Percentiles rank a stretch among this genome's conserved stretches.
phyloP scores from a whole-genome alignment of 1,140 invertebrate genomes.

The Branchinecta lynchi region DNA sequence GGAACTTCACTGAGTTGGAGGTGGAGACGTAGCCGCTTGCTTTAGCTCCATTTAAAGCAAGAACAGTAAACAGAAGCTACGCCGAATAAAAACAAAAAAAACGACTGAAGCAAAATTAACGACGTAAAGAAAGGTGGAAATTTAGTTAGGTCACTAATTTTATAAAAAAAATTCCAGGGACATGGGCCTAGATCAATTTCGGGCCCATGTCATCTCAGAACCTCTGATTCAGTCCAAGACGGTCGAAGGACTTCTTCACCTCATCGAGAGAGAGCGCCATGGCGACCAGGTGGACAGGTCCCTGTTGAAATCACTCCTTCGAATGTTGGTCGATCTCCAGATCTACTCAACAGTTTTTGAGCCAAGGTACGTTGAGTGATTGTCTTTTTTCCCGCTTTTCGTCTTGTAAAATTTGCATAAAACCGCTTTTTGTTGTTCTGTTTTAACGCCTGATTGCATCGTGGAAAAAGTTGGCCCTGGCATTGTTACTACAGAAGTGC shows the following conservation, averaged over 20 bases:
- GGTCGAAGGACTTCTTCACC: constrained; percentile 80
- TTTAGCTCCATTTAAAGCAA: too few species aligned
- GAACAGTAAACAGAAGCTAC: too few species aligned
- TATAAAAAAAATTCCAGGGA: constrained; percentile 49
- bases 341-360: constrained; percentile 94
- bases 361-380: constrained; percentile 43
- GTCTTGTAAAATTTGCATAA: too few species aligned
- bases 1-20: too few species aligned
- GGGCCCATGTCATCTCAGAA: constrained; percentile 80
- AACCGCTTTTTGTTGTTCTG: too few species aligned
- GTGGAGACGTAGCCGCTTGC: too few species aligned
- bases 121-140: too few species aligned
- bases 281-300: constrained; percentile 87
- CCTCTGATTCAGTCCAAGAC: constrained; percentile 75
- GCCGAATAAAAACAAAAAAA: background rate
- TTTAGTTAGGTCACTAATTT: constrained; percentile 8
- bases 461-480: too few species aligned
- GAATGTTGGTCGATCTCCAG: constrained; percentile 94
- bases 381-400: too few species aligned
- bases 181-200: constrained; percentile 89
- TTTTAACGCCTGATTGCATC: too few species aligned
- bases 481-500: too few species aligned
- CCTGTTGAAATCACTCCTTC: constrained; percentile 78
- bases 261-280: constrained; percentile 85
- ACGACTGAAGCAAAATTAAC: too few species aligned